These are phyloP conservation scores for Vimba vimba DNA, from an alignment of 2,113 vertebrate genomes.

Conservation along the genomic window DNA sequence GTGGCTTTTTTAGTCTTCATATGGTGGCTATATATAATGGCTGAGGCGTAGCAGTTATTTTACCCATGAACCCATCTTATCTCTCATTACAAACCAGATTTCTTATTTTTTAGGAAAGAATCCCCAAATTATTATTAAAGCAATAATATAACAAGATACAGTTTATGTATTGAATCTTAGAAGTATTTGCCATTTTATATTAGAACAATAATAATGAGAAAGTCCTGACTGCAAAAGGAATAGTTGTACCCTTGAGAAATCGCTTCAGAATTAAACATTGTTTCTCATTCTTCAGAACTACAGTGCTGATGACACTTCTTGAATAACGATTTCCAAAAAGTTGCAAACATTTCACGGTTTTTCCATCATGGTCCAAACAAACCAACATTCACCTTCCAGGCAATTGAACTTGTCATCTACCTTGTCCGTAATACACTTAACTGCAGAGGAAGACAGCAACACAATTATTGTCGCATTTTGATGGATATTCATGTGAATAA, in stretches of 20 bases:
- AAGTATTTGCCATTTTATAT: neutral
- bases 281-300: neutral
- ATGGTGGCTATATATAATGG: neutral
- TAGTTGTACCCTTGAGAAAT: neutral
- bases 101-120: neutral
- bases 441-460: constrained; percentile 41
- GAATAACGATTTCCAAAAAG: constrained; percentile 32
- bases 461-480: constrained; percentile 62
- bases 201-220: neutral
- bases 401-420: constrained; percentile 58
- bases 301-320: constrained; percentile 3
- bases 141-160: neutral
- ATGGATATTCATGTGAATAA: constrained; percentile 60
- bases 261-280: neutral
- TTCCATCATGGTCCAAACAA: constrained; percentile 24
- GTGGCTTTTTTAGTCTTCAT: neutral
- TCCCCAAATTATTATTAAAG: neutral
- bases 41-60: neutral
- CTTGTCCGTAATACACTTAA: constrained; percentile 40
- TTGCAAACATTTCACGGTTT: constrained; percentile 12
- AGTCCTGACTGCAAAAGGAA: neutral
- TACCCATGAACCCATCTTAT: neutral
- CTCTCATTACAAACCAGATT: neutral
- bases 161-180: neutral
- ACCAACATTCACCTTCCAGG: constrained; percentile 47